A percentile compares a stretch with the other conserved stretches of the same genome.
Conservation (phyloP, 2,888 invertebrate genomes). For the Tholera decimalis region DNA sequence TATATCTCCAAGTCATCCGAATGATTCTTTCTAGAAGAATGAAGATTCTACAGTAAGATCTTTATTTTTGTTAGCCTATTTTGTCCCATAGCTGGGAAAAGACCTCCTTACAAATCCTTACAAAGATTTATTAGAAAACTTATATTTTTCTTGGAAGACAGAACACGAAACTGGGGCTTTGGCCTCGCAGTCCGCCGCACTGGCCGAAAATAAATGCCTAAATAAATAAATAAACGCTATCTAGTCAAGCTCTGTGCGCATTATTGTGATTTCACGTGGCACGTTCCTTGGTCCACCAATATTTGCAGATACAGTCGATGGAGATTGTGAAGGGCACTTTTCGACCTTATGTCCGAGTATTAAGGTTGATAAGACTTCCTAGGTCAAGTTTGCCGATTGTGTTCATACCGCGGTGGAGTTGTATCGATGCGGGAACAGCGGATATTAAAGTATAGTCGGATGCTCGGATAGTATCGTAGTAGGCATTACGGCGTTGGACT, state of each 20-base stretch:
- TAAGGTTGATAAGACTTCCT: not conserved
- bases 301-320: not conserved
- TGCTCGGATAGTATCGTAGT: not conserved
- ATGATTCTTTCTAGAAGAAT: not conserved
- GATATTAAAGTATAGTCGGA: slow-evolving; percentile 24
- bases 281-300: not conserved
- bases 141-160: too few relatives aligned
- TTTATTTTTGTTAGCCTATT: too few relatives aligned
- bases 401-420: not conserved
- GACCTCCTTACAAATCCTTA: too few relatives aligned
- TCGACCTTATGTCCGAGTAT: not conserved
- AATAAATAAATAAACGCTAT: not conserved
- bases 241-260: not conserved
- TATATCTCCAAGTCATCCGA: not conserved
- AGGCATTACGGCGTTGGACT: not conserved
- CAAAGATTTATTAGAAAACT: too few relatives aligned
- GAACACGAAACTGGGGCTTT: not conserved
- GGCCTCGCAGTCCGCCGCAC: too few relatives aligned
- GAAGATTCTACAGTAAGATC: not conserved
- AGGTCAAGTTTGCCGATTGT: not conserved
- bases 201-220: not conserved
- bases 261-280: not conserved
- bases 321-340: not conserved
- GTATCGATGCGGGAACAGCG: slow-evolving; percentile 19
- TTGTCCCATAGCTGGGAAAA: too few relatives aligned